Evolutionary conservation across 2,888 invertebrate genomes (phyloP).

Genomic region (Heliconius erato): DNA sequence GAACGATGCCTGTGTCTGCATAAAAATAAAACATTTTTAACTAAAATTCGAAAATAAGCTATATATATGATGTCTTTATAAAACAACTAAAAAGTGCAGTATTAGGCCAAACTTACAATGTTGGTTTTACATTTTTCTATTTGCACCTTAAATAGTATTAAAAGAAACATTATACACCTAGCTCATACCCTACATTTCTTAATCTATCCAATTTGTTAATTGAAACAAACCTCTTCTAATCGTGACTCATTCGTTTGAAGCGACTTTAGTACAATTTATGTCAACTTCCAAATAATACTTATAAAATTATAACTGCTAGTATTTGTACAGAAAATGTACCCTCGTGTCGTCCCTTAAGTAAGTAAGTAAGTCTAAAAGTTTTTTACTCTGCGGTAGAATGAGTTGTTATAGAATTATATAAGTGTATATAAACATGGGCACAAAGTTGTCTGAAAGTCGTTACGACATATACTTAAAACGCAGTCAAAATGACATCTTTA

Average conservation of each 20-base stretch:
- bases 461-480: not conserved
- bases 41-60: not conserved
- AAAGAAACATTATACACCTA: not conserved
- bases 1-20: constrained; percentile 91
- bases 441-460: constrained; percentile 2
- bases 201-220: not conserved
- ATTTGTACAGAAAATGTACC: not conserved
- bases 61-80: not conserved
- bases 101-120: too few relatives aligned
- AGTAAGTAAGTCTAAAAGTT: constrained; percentile 15
- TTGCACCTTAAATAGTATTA: not conserved
- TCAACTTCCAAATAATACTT: not conserved
- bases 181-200: not conserved
- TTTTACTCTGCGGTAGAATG: not conserved
- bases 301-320: constrained; percentile 3
- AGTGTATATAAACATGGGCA: not conserved
- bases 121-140: not conserved
- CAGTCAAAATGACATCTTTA: not conserved
- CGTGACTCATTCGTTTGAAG: not conserved
- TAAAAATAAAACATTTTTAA: not conserved
- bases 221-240: not conserved
- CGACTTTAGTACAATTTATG: not conserved
- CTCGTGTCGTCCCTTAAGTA: constrained; percentile 12
- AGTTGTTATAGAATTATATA: not conserved
- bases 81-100: not conserved